Evolutionary conservation across 37 sponge, comb jelly and placozoan genomes (phyloP), one percentile per base, ranked within the genome.

Genomic region (Chondrilla cf. caribensis): DNA sequence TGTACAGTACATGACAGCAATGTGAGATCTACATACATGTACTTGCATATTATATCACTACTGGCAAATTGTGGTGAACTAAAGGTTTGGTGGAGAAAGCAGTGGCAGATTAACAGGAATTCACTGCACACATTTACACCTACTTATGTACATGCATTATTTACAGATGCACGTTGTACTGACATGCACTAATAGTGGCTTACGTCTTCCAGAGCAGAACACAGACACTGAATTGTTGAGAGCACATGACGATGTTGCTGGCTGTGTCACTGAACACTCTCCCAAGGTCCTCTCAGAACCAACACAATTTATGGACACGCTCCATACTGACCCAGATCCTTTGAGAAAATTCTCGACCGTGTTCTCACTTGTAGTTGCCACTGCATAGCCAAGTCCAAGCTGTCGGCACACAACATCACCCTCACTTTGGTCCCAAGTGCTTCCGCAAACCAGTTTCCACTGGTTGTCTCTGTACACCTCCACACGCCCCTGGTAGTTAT

Each of bases 391-490:
- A 4, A 33, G 35, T 1, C 68, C 68, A 26, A 67, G 32, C 68
- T 67, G 68, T 32, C 35, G 68, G 35, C 68, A 67, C 33, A 67
- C 68, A 17, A 67, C 68, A 26, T 67, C 68, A 33, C 33, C 68
- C 28, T 67, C 68, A 33, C 7, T 28, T 7, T 33, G 29, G 68
- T 67, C 68, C 68, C 68, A 67, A 4, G 26, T 17, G 32, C 35
- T 25, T 3, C 35, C 32, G 35, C 68, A 67, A 6, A 67, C 35
- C 29, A 33, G 29, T 32, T 67, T 26, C 68, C 68, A 67, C 68
- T 67, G 33, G 7, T 32, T 32, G 35, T 32, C 35, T 6, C 68
- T 26, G 68, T 67, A 67, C 33, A 67, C 68, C 35, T 67, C 68
- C 35, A 67, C 68, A 29, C 68, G 26, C 1, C 68, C 68, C 28